Evolutionary conservation across 2,113 vertebrate species (phyloP).

Genomic region (Muscicapa adusta): DNA sequence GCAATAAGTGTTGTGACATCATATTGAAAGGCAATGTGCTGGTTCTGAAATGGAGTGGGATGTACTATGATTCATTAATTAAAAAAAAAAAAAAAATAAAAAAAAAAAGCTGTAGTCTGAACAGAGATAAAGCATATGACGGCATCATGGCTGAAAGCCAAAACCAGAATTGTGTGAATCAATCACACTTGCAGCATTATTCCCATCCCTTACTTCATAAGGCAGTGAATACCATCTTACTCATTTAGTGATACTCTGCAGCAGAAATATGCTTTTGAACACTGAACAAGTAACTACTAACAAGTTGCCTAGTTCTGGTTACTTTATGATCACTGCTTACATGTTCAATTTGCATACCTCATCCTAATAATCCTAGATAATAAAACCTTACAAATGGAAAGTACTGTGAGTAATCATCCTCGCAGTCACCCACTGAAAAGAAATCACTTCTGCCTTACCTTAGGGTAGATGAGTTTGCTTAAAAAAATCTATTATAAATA

Average conservation of each 20-base stretch:
- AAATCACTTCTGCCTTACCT: not conserved
- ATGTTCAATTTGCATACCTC: not conserved
- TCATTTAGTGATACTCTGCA: slow-evolving; percentile 23
- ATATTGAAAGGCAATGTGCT: slow-evolving; percentile 50
- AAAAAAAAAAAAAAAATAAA: not conserved
- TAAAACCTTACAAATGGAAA: slow-evolving; percentile 33
- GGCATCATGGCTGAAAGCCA: slow-evolving; percentile 38
- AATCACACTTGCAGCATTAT: slow-evolving; percentile 33
- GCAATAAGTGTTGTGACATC: slow-evolving; percentile 61
- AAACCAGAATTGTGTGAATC: slow-evolving; percentile 33
- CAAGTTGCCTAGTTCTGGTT: not conserved
- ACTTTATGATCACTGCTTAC: not conserved
- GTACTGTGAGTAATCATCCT: slow-evolving; percentile 21
- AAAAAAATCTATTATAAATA: not conserved
- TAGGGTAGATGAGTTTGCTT: not conserved
- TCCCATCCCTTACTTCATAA: not conserved
- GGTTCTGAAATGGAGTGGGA: slow-evolving; percentile 57
- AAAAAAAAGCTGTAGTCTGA: slow-evolving; percentile 43
- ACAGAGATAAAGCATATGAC: slow-evolving; percentile 55
- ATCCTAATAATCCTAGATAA: slow-evolving; percentile 26
- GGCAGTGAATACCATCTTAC: slow-evolving; percentile 37
- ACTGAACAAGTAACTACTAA: slow-evolving; percentile 4
- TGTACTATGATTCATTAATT: slow-evolving; percentile 50
- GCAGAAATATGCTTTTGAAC: slow-evolving; percentile 10
- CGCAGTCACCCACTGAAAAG: not conserved